phyloP scores from a whole-genome alignment of 1,140 invertebrate species.

The Eupristina koningsbergeri region DNA sequence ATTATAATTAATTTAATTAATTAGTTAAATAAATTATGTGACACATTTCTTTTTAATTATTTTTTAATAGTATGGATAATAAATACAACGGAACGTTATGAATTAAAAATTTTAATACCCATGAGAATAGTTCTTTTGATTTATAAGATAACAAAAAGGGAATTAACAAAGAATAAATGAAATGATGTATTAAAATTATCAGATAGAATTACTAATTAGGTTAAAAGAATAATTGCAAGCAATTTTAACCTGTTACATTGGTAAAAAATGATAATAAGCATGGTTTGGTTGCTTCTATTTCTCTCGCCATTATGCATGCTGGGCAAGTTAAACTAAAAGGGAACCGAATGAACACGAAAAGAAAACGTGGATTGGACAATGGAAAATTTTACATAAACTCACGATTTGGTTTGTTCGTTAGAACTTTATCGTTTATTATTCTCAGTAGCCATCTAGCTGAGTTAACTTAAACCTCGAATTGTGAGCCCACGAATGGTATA shows the following conservation, averaged over 20 bases:
- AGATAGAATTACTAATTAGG: neutral
- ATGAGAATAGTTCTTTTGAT: neutral
- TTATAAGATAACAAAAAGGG: neutral
- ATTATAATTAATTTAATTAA: no score
- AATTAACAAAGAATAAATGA: neutral
- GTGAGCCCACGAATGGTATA: conserved; percentile 50
- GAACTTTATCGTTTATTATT: conserved; percentile 68
- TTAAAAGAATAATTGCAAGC: neutral
- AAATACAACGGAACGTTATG: neutral
- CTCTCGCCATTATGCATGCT: neutral
- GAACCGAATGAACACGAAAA: neutral
- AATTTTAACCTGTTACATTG: neutral
- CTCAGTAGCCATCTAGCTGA: conserved; percentile 60
- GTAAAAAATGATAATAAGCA: neutral
- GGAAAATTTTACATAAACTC: neutral
- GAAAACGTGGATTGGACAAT: conserved; percentile 37
- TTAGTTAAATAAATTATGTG: no score
- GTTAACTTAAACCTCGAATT: conserved; percentile 50
- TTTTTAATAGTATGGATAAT: no score
- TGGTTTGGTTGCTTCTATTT: neutral
- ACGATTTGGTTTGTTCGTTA: conserved; percentile 38
- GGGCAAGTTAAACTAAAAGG: neutral
- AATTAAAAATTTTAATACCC: neutral
- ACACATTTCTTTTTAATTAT: no score
- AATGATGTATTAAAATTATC: neutral